These are phyloP conservation scores for Notarius quadriscutis DNA, from an alignment of 2,113 vertebrate species.

Conservation along the genomic window DNA sequence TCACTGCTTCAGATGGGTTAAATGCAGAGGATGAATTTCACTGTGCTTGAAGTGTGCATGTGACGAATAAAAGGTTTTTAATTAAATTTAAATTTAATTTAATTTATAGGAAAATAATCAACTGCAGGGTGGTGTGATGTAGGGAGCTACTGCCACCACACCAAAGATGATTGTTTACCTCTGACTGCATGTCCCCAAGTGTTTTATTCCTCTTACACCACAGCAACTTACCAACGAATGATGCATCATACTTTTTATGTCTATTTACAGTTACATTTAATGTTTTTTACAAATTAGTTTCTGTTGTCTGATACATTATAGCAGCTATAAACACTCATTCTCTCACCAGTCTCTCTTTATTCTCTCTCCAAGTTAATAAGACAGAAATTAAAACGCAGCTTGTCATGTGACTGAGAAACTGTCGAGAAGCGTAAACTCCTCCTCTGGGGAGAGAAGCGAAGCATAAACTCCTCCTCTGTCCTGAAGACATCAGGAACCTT, in stretches of 20 bases:
- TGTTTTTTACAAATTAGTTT: background rate
- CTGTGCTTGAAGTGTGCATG: no score
- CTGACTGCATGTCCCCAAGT: background rate
- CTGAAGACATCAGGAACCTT: no score
- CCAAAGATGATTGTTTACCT: background rate
- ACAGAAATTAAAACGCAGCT: background rate
- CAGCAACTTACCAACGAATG: background rate
- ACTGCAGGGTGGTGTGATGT: background rate
- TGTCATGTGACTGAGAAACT: no score
- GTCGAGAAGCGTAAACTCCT: no score
- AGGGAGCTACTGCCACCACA: background rate
- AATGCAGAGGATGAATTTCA: no score
- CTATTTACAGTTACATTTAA: background rate
- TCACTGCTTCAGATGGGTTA: no score
- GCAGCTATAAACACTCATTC: background rate
- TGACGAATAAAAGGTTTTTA: no score
- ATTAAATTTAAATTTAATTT: no score
- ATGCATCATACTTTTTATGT: background rate
- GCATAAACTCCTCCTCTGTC: no score
- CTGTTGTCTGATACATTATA: background rate
- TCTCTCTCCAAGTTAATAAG: background rate
- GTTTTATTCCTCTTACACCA: background rate
- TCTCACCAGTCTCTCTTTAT: background rate
- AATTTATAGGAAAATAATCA: background rate
- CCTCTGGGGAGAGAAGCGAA: no score